Evolutionary conservation across 2,888 invertebrate genomes (phyloP).

Genomic region (Augochlorella aurata): DNA sequence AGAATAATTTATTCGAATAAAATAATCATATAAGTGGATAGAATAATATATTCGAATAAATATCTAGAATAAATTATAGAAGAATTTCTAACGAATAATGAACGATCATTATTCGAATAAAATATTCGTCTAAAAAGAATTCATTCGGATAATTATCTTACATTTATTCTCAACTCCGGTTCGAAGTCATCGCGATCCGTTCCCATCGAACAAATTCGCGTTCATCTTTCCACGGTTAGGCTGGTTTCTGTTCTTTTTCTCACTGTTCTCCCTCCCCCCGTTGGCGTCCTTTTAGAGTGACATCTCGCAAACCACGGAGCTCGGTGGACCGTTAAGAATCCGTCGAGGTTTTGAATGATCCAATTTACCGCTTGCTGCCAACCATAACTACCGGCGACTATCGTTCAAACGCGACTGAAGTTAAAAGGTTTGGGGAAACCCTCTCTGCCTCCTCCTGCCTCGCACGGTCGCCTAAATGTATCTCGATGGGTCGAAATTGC

Average conservation of each 20-base stretch:
- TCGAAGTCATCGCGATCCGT: not conserved
- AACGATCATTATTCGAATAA: no score
- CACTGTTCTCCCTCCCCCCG: conserved; percentile 28
- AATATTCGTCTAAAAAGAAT: no score
- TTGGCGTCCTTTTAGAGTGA: conserved; percentile 16
- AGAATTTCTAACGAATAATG: no score
- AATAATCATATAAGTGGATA: no score
- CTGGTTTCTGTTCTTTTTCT: not conserved
- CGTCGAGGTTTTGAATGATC: conserved; percentile 47
- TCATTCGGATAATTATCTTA: no score
- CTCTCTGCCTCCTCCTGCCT: no score
- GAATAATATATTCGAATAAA: no score
- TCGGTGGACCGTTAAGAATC: conserved; percentile 44
- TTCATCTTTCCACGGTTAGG: conserved; percentile 5
- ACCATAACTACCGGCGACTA: conserved; percentile 13
- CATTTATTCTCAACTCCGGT: no score
- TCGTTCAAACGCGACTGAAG: conserved; percentile 10
- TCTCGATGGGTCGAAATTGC: conserved; percentile 1
- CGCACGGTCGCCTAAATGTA: not conserved
- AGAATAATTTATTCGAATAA: no score
- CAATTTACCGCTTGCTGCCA: conserved; percentile 49
- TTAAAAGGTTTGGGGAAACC: conserved; percentile 17
- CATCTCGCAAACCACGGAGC: conserved; percentile 30
- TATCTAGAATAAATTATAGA: no score
- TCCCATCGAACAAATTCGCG: conserved; percentile 3